Evolutionary conservation across 2,888 invertebrate genomes (phyloP), one percentile per base, ranked within the genome.

Genomic region (Hirtodrosophila duncani): DNA sequence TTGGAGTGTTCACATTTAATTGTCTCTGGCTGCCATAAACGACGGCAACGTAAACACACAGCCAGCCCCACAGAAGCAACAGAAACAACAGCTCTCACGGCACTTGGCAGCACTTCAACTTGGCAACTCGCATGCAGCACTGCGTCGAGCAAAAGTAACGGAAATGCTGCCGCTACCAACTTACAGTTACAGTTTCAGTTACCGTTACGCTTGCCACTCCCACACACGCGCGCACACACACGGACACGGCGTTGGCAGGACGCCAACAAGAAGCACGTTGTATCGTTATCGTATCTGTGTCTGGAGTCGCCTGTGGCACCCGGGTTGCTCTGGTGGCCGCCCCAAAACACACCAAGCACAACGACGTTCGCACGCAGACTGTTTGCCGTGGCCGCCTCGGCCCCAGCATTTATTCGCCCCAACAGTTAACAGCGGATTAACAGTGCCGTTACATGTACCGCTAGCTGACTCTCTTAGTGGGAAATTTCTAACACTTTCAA

Each of bases 291-390:
- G n/a, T n/a, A n/a, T n/a, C n/a, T n/a, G n/a, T n/a, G n/a, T n/a
- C n/a, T n/a, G n/a, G n/a, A n/a, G n/a, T n/a, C n/a, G n/a, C n/a
- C n/a, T n/a, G n/a, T n/a, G n/a, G n/a, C n/a, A n/a, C n/a, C n/a
- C n/a, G n/a, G n/a, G n/a, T n/a, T n/a, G n/a, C n/a, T n/a, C n/a
- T n/a, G n/a, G n/a, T n/a, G n/a, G n/a, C n/a, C n/a, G 10, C 10
- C 9, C 21, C 13, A 7, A 13, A 8, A 8, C n/a, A 14, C 14
- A 36, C 21, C n/a, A 21, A 36, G 21, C 17, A 23, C 33, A n/a
- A 33, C 43, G 14, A 43, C 43, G 33, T 11, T 26, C 21, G 43
- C 21, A 20, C 31, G 43, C 23, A 27, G 43, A 43, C 43, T 43
- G 43, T 33, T 26, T 43, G 24, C 9, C 7, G 10, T 26, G 23